Base-by-base conservation (phyloP, 2,888 invertebrate genomes). In the Chymomyza fuscimana region DNA sequence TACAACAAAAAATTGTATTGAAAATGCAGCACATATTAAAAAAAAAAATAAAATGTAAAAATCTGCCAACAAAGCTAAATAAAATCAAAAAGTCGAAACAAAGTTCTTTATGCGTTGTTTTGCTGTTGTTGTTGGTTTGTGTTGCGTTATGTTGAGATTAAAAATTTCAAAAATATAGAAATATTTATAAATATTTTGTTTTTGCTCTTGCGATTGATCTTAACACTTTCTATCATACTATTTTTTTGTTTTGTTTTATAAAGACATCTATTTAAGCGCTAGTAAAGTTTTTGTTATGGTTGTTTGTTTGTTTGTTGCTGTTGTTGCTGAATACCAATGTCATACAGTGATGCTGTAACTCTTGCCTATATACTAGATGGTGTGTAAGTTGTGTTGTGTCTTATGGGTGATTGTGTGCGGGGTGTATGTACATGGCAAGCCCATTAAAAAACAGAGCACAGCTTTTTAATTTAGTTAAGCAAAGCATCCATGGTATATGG, bases 401-500 rank as follows among this genome's bases (percentile, higher is more conserved):
- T 36, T 40, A 10, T 56, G 22, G 56, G 36, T 52, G 60, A 32
- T 32, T 60, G 15, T 60, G 60, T 32, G 69, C 25, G 59, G n/a
- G 64, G 29, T 63, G 78, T 86, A 88, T 85, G 76, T 85, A 85
- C 88, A 85, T 88, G 84, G 85, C 85, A 85, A 85, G 87, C 88
- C 88, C 81, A 70, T 77, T 29, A 72, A 1, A 63, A 69, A 67
- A 76, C 78, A 54, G 64, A 64, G 40, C 22, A 15, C 50, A 60
- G n/a, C 40, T 65, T 59, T 54, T 63, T 25, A 65, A 22, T 70
- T 87, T 88, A 91, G 87, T 94, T 94, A 90, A 94, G 93, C 92
- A 94, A 93, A 92, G 94, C 94, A 93, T 94, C 94, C 94, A 94
- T 94, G 89, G 94, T 93, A 92, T 94, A 94, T 92, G 94, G 93